Evolutionary conservation across 1,140 invertebrate species (phyloP), one percentile per base, ranked within the genome.

Genomic region (Radopholus similis): DNA sequence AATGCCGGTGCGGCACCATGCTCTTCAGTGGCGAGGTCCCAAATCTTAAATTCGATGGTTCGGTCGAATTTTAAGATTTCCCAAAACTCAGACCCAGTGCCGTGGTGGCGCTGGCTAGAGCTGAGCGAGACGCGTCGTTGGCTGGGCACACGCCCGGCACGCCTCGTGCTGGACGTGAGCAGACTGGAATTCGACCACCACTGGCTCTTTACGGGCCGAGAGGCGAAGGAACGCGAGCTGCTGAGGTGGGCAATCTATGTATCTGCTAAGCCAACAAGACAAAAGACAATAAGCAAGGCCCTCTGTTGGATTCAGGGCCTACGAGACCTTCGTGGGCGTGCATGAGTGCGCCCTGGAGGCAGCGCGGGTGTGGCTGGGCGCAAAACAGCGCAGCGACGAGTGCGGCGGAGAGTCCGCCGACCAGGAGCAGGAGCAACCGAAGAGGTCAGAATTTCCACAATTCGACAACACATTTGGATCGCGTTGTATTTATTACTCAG

Each of bases 141-240:
- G 47, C 23, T 28, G 15, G n/a, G 47, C 23, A 8, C 23, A 15
- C 23, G 23, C 23, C 23, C 23, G 4, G 30, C 47, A 28, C 9
- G 23, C 9, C 47, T 51, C 23, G 23, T n/a, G 11, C 4, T 71
- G 13, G 71, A 73, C 35, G 11, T 73, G 9, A 74, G 75, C 63
- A 62, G 57, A 18, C 21, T 74, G 3, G 72, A 74, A 56, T 74
- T 74, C 37, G 73, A 74, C 5, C 72, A 74, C 55, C 72, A 74
- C 34, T 74, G 72, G 72, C 40, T 76, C 30, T 74, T 74, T 47
- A 44, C 60, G 15, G 44, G 4, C 26, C 32, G n/a, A 26, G 59
- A 62, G 32, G 8, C 40, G 49, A 30, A 23, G 21, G 59, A 62
- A 30, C 15, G 59, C 15, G 32, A 35, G n/a, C 30, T 62, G 49